These are phyloP conservation scores for Nephrotoma appendiculata DNA, from an alignment of 2,888 invertebrate genomes.

Conservation along the genomic window DNA sequence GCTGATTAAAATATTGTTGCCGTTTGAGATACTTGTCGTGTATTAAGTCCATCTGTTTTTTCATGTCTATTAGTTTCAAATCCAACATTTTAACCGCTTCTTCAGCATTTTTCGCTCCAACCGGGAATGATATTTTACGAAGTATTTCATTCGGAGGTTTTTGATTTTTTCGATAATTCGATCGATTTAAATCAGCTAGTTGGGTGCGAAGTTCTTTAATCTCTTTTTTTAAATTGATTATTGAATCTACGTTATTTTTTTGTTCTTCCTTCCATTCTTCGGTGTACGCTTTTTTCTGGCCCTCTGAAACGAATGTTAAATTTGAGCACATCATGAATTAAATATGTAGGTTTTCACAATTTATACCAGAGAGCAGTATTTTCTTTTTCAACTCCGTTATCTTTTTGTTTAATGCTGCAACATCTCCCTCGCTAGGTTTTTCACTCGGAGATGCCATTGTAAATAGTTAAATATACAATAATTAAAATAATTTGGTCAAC, in stretches of 20 bases:
- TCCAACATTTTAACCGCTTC: slow-evolving; percentile 44
- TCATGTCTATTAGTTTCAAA: slow-evolving; percentile 48
- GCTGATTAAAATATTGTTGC: slow-evolving; percentile 38
- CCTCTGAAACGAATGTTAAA: slow-evolving; percentile 39
- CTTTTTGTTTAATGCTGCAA: slow-evolving; percentile 43
- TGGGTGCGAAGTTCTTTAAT: slow-evolving; percentile 47
- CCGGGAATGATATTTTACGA: slow-evolving; percentile 28
- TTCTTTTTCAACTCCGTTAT: slow-evolving; percentile 76
- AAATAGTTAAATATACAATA: not conserved
- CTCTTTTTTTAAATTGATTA: slow-evolving; percentile 56
- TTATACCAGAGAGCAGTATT: slow-evolving; percentile 63
- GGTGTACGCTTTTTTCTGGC: slow-evolving; percentile 68
- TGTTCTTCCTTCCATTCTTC: slow-evolving; percentile 67
- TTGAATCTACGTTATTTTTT: slow-evolving; percentile 53
- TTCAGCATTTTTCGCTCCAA: slow-evolving; percentile 34
- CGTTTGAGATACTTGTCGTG: slow-evolving; percentile 53
- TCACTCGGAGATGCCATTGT: not conserved
- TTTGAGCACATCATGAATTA: slow-evolving; percentile 10
- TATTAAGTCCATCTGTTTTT: slow-evolving; percentile 58
- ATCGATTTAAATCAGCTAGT: slow-evolving; percentile 31
- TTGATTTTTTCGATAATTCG: slow-evolving; percentile 23
- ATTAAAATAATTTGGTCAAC: not conserved
- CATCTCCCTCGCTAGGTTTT: not conserved
- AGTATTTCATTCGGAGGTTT: slow-evolving; percentile 22
- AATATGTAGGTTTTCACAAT: not conserved